Evolutionary conservation across 1,140 invertebrate species (phyloP), one percentile per base, ranked within the genome.

Genomic region (Grapholita molesta): DNA sequence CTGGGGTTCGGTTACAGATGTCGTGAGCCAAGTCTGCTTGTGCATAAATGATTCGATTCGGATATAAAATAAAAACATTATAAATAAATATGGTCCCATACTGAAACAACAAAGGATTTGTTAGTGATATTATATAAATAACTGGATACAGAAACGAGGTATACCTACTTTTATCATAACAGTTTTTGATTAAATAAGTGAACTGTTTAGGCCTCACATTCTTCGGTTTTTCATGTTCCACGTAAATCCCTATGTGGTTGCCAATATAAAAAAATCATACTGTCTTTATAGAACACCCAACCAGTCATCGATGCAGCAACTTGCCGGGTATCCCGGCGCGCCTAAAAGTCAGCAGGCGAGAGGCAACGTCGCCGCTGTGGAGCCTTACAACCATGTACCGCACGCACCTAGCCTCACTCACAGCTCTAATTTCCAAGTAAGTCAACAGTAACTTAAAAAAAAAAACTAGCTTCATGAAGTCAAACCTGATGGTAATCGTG

Each of bases 311-410:
- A 86, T 92, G 83, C 88, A 92, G 70, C 89, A 92, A 74, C 73
- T 90, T 35, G 87, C 91, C 0, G 89, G 82, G 73, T 92, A 92
- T 68, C 77, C 88, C 33, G 79, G 79, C 70, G 85, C 88, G 83
- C 85, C 88, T 83, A 92, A 91, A 87, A 91, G 87, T 73, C 90
- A 87, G 76, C 85, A 92, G 75, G 85, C 92, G 48, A 83, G 94
- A 77, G 95, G 95, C 21, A 97, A 97, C 84, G 95, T 98, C 64
- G 97, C 97, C 1, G 96, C 97, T 6, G 96, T 98, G 1, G 97
- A 98, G 81, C 97, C 97, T 0, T 97, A 97, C 79, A 97, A 97
- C 76, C 96, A 97, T 78, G 95, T 96, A 75, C 96, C 96, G 7
- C 95, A 95, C 72, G 94, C 94, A 67, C 94, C 93, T 71, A 94